Percentiles rank a stretch among this genome's conserved stretches.
phyloP scores from a whole-genome alignment of 2,797 vertebrate genomes.

The Nannoperca australis region DNA sequence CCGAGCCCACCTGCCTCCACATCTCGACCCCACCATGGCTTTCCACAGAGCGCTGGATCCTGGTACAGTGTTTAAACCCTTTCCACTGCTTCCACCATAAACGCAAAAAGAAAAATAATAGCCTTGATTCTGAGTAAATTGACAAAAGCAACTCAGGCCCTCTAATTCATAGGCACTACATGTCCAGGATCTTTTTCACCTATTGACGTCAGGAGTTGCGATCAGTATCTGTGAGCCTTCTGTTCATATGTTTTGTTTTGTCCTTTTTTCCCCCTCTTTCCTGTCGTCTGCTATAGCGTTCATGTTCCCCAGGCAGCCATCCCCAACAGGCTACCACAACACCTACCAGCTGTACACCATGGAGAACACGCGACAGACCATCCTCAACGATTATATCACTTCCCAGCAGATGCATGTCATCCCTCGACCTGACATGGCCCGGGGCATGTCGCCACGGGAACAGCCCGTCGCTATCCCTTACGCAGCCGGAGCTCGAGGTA shows the following conservation, averaged over 20 bases:
- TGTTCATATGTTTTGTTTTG: conserved; percentile 59
- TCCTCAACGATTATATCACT: conserved; percentile 99
- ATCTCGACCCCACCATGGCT: conserved; percentile 91
- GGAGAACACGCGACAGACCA: conserved; percentile 99
- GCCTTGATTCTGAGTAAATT: conserved; percentile 28
- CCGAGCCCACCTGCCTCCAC: conserved; percentile 90
- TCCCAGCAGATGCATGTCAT: conserved; percentile 99
- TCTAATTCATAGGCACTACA: conserved; percentile 65
- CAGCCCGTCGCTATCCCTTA: conserved; percentile 92
- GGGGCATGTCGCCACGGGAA: conserved; percentile 94
- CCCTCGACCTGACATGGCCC: conserved; percentile 90
- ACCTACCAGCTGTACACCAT: conserved; percentile 98
- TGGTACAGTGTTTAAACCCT: conserved; percentile 82
- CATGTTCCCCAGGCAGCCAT: conserved; percentile 96
- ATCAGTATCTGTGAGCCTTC: conserved; percentile 61
- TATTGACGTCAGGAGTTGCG: conserved; percentile 62
- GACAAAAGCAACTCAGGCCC: conserved; percentile 40
- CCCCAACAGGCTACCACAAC: conserved; percentile 95
- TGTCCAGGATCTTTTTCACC: conserved; percentile 51
- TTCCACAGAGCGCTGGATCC: conserved; percentile 95
- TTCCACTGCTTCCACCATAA: neutral
- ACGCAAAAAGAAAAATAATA: conserved; percentile 27
- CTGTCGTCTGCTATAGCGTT: conserved; percentile 84
- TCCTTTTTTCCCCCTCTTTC: neutral
- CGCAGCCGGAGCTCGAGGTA: conserved; percentile 91